Conservation (phyloP, 2,888 invertebrate genomes). For the Exephanes ischioxanthus region DNA sequence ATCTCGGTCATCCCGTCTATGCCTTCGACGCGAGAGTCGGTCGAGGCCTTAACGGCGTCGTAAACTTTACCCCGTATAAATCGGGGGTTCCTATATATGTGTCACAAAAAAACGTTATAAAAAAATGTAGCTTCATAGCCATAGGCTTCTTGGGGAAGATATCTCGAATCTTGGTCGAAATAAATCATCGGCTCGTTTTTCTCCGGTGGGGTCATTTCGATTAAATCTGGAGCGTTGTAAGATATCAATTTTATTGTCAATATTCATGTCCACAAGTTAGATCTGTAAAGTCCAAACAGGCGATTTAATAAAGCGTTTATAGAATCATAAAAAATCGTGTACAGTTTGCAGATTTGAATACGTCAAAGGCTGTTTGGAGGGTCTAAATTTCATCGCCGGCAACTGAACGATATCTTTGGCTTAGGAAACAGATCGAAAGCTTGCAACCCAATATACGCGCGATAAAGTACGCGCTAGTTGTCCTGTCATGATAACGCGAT, state of each 20-base stretch:
- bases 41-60: slow-evolving; percentile 65
- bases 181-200: slow-evolving; percentile 1
- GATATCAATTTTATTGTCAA: not conserved
- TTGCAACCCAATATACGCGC: slow-evolving; percentile 13
- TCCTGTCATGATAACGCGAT: too few relatives aligned
- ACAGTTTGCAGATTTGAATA: not conserved
- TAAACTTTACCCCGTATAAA: slow-evolving; percentile 63
- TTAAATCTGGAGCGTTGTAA: not conserved
- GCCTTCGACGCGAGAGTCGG: not conserved
- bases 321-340: not conserved
- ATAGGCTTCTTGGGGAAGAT: not conserved
- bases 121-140: slow-evolving; percentile 15
- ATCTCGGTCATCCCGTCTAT: slow-evolving; percentile 27
- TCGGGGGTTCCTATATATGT: slow-evolving; percentile 3
- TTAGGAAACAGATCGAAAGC: slow-evolving; percentile 56
- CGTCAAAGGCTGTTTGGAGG: slow-evolving; percentile 1
- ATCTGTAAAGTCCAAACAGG: not conserved
- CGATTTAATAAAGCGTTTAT: not conserved
- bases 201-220: not conserved
- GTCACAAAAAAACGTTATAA: slow-evolving; percentile 38
- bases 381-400: not conserved
- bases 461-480: slow-evolving; percentile 1
- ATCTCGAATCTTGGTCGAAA: slow-evolving; percentile 1
- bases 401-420: slow-evolving; percentile 34
- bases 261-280: not conserved